Percentiles rank a stretch among this genome's conserved stretches.
These are phyloP conservation scores for Neuroscelio doddi DNA, from an alignment of 2,888 invertebrate genomes.

Conservation along the genomic window DNA sequence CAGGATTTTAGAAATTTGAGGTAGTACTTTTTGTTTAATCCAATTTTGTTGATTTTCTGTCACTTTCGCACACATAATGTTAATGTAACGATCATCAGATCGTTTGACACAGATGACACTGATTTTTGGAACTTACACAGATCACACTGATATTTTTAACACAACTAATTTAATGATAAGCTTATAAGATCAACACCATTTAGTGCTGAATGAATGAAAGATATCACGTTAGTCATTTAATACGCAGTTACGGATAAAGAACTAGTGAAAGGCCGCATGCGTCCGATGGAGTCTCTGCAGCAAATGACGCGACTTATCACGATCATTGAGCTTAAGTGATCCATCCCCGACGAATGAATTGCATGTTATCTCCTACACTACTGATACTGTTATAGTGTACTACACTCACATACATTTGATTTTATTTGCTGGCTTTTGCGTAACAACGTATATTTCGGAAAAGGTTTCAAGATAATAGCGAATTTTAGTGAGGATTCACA, in stretches of 20 bases:
- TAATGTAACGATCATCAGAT: too few species aligned
- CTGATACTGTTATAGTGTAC: background rate
- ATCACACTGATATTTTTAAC: background rate
- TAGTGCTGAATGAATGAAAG: background rate
- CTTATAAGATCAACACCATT: background rate
- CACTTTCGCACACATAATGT: background rate
- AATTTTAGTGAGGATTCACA: background rate
- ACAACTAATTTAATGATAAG: background rate
- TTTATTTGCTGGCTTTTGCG: background rate
- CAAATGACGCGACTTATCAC: slow-evolving; percentile 4
- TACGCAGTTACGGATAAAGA: background rate
- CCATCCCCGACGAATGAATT: background rate
- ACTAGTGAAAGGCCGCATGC: slow-evolving; percentile 1
- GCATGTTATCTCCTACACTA: too few species aligned
- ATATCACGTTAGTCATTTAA: background rate
- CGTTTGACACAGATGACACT: too few species aligned
- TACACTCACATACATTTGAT: background rate
- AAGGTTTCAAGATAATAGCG: background rate
- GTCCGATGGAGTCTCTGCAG: background rate
- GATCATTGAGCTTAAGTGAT: slow-evolving; percentile 6
- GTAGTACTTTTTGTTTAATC: slow-evolving; percentile 28
- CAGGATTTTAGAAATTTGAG: slow-evolving; percentile 15
- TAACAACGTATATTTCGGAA: background rate
- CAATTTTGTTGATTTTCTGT: background rate
- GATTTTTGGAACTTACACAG: too few species aligned